These are phyloP conservation scores for Somateria mollissima DNA, from an alignment of 2,797 vertebrate genomes.

Conservation along the genomic window DNA sequence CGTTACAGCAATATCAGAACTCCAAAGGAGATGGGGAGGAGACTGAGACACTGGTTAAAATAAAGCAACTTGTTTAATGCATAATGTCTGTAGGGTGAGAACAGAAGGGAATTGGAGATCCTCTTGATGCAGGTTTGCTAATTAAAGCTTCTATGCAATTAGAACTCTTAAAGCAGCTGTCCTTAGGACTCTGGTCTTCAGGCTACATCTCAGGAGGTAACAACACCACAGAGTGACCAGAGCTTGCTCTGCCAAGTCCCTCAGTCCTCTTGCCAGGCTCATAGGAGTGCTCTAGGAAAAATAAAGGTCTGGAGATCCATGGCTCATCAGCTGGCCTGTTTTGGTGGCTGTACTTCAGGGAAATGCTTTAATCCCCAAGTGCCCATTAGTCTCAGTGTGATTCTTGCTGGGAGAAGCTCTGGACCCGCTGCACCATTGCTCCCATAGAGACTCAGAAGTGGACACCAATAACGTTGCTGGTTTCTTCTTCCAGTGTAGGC, in stretches of 20 bases:
- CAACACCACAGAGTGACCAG: not conserved
- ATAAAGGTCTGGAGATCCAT: not conserved
- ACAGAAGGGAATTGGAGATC: constrained; percentile 67
- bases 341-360: not conserved
- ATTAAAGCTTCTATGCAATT: not conserved
- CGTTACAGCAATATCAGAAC: constrained; percentile 66
- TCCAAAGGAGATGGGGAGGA: constrained; percentile 47
- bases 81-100: constrained; percentile 51
- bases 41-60: not conserved
- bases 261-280: not conserved
- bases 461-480: not conserved
- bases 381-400: not conserved
- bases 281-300: not conserved
- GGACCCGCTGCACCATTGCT: constrained; percentile 42
- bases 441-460: not conserved
- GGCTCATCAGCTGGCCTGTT: not conserved
- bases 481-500: constrained; percentile 41
- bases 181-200: constrained; percentile 48
- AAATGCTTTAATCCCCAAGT: not conserved
- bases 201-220: not conserved
- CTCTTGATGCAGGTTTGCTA: constrained; percentile 49
- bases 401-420: constrained; percentile 26
- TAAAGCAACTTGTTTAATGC: constrained; percentile 39
- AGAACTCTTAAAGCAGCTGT: not conserved
- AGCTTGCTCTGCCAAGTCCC: not conserved